phyloP scores from a whole-genome alignment of 2,113 vertebrate species.

The Pica pica region DNA sequence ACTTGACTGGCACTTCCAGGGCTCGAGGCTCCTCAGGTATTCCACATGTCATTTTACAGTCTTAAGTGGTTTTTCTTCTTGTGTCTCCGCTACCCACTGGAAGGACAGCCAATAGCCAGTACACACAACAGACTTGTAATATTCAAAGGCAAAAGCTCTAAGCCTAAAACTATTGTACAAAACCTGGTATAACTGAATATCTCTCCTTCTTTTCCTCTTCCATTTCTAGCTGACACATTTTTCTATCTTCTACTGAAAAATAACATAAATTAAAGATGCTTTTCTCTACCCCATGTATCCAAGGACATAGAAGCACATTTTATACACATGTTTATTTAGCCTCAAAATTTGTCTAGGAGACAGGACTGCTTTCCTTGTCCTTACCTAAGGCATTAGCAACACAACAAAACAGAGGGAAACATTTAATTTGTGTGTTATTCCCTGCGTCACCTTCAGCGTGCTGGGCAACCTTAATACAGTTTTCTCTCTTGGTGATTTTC shows the following conservation, averaged over 20 bases:
- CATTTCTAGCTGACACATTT: neutral
- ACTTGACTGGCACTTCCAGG: neutral
- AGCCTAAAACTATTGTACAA: neutral
- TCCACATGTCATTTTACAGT: neutral
- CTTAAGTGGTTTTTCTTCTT: neutral
- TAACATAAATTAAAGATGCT: neutral
- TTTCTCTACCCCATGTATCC: neutral
- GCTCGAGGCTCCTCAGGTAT: neutral
- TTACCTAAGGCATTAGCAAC: neutral
- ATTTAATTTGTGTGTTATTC: neutral
- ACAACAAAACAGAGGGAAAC: neutral
- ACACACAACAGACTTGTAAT: neutral
- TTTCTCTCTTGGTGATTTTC: neutral
- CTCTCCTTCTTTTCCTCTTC: neutral
- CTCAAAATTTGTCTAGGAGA: neutral
- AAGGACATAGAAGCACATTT: neutral
- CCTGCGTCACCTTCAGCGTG: neutral
- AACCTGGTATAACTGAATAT: neutral
- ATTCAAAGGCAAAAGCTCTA: neutral
- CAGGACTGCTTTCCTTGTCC: neutral
- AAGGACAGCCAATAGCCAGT: neutral
- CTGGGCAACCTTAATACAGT: neutral
- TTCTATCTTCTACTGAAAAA: neutral
- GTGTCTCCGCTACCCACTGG: neutral
- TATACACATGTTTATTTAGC: neutral